These are phyloP conservation scores for Netelia virgata DNA, from an alignment of 2,888 invertebrate species.

Conservation along the genomic window DNA sequence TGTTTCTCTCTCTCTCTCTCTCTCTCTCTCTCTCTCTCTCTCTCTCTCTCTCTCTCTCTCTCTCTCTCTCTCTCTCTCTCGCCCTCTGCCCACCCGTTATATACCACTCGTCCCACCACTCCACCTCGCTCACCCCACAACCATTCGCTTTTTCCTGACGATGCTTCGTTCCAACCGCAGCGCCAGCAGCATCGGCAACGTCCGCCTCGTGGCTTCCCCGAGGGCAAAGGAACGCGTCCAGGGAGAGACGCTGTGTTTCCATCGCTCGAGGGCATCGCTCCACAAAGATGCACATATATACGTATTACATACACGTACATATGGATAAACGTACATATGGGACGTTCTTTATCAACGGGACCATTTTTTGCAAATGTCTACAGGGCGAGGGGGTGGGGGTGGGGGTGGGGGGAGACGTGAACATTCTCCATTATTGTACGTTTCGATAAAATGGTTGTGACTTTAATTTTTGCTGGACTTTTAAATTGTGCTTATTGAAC, in stretches of 20 bases:
- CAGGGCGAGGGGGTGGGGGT: no score
- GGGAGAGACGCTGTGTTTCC: slow-evolving; percentile 49
- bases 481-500: no score
- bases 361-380: not conserved
- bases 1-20: not conserved
- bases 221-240: slow-evolving; percentile 46
- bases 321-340: not conserved
- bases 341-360: not conserved
- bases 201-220: slow-evolving; percentile 51
- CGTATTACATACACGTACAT: not conserved
- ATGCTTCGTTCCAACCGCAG: slow-evolving; percentile 36
- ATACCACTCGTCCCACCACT: not conserved
- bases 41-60: not conserved
- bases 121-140: slow-evolving; percentile 1
- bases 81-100: not conserved
- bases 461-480: no score
- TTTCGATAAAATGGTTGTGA: no score
- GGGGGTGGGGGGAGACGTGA: no score
- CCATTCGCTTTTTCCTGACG: slow-evolving; percentile 17
- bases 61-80: not conserved
- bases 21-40: not conserved
- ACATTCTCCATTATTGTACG: no score
- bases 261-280: slow-evolving; percentile 50
- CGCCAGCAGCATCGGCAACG: slow-evolving; percentile 43
- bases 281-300: not conserved